Percentiles rank a stretch among this genome's conserved stretches.
These are phyloP conservation scores for Tryphoninae sp. DNA, from an alignment of 2,888 invertebrate genomes.

Conservation along the genomic window DNA sequence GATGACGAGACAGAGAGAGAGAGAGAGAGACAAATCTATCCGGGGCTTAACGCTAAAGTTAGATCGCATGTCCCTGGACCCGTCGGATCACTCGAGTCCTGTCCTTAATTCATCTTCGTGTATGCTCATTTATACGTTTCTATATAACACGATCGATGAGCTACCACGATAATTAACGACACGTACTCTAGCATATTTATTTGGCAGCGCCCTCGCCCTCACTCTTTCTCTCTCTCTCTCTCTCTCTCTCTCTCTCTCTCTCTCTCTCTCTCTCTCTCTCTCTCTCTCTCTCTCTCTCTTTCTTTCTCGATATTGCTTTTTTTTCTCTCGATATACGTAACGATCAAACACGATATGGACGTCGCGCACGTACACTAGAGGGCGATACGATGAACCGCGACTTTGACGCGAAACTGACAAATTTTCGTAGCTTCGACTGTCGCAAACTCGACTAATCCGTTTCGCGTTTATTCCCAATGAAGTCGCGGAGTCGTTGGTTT, in stretches of 20 bases:
- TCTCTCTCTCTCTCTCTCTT: too few relatives aligned
- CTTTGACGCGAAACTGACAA: conserved; percentile 21
- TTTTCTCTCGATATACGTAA: not conserved
- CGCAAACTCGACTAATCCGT: not conserved
- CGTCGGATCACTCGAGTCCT: conserved; percentile 73
- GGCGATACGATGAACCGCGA: conserved; percentile 34
- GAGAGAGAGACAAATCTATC: conserved; percentile 58
- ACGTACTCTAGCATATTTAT: conserved; percentile 23
- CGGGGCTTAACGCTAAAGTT: conserved; percentile 79
- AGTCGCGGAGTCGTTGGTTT: conserved; percentile 11
- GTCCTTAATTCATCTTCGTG: conserved; percentile 60
- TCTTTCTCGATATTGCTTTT: too few relatives aligned
- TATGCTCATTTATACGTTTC: conserved; percentile 9
- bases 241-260: too few relatives aligned
- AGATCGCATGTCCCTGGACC: conserved; percentile 79
- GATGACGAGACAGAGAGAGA: conserved; percentile 44
- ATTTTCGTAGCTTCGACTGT: conserved; percentile 8
- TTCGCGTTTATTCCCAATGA: not conserved
- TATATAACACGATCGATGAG: conserved; percentile 72
- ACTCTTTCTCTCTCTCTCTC: not conserved
- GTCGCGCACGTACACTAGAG: conserved; percentile 5
- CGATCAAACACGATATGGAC: not conserved
- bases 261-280: too few relatives aligned
- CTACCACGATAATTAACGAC: conserved; percentile 72
- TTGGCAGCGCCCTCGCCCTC: conserved; percentile 56